phyloP scores from a whole-genome alignment of 2,113 vertebrate genomes.

The Rutilus rutilus region DNA sequence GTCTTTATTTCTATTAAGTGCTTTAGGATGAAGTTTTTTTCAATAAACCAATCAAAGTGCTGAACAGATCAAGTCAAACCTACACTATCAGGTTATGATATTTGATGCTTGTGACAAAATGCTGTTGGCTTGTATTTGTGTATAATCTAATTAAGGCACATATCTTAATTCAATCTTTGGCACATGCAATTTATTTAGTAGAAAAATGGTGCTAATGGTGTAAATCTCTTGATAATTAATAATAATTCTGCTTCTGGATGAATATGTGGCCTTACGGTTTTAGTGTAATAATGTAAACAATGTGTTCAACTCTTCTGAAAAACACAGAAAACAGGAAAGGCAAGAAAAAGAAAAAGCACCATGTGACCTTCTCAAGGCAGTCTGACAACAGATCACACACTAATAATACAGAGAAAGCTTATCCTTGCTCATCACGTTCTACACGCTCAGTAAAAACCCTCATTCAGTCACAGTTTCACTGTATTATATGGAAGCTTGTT shows the following conservation, averaged over 20 bases:
- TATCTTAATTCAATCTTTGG: background rate
- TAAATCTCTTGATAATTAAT: background rate
- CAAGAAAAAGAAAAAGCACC: too few species aligned
- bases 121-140: background rate
- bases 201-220: background rate
- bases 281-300: background rate
- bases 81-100: background rate
- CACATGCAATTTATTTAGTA: background rate
- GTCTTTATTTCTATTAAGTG: background rate
- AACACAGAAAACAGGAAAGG: background rate
- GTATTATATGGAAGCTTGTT: background rate
- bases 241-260: background rate
- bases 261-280: background rate
- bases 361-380: background rate
- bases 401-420: background rate
- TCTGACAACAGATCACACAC: background rate
- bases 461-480: background rate
- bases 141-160: background rate
- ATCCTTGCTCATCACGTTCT: background rate
- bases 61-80: background rate
- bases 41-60: background rate
- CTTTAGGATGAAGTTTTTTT: background rate
- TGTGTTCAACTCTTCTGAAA: background rate
- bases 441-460: background rate
- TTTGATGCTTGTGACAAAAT: background rate